Evolutionary conservation across 1,140 invertebrate species (phyloP), one percentile per base, ranked within the genome.

Genomic region (Drosophila paulistorum): DNA sequence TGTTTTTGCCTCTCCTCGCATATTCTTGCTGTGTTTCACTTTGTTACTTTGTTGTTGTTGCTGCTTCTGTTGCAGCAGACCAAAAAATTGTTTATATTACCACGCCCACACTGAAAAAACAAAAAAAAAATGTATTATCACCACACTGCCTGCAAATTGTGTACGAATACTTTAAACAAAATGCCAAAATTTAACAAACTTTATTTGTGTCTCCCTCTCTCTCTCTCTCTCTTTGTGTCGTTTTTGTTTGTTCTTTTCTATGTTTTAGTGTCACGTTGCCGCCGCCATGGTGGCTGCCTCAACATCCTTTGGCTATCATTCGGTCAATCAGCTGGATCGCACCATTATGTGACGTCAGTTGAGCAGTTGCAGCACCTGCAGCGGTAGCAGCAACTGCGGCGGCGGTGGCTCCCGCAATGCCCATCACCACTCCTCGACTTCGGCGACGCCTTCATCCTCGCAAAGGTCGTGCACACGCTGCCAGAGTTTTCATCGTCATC

Each of bases 311-410:
- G 91, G 91, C 71, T 92, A 92, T 71, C 86, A 90, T 30, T 92
- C 90, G 35, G 90, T 92, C 54, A 91, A 91, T 71, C 90, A 92
- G 71, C 77, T 91, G 68, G 87, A 91, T 55, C 89, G 91, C 54
- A 89, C 79, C 55, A 80, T 92, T 68, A 92, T 92, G 77, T 92
- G 91, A 92, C 91, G 91, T 48, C 89, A 92, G 81, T 90, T 90
- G 42, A 92, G 90, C 84, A 91, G 90, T 78, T 92, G 91, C 78
- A 92, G 90, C 80, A 90, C 91, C 69, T 91, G 91, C 77, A 91
- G 91, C 76, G 82, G 79, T 68, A 91, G 90, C 79, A 92, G 91
- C 90, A 91, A 87, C 79, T 92, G 91, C 74, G 90, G 63, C 9
- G 68, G 41, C 13, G 68, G 41, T 13, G 79, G 71, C 26, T 82